Evolutionary conservation across 2,888 invertebrate species (phyloP), one percentile per base, ranked within the genome.

Genomic region (Lepidochrysops patricia): DNA sequence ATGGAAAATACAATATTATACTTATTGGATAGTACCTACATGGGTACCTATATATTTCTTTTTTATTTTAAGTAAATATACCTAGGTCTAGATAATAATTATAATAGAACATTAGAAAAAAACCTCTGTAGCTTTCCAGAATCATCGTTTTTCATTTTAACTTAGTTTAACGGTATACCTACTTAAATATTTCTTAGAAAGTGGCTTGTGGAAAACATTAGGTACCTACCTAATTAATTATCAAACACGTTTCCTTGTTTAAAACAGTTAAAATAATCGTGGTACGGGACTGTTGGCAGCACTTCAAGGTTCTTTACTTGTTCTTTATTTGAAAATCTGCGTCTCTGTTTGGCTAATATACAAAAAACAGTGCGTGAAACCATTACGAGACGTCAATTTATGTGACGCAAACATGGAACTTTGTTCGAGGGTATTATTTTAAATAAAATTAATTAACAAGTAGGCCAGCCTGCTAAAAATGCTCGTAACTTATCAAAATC

Each of bases 291-390:
- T 75, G 70, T 71, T 76, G 92, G 94, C 81, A 93, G 5, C 7
- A 13, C 77, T 81, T 86, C 89, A 89, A 89, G 89, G 88, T 82
- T 80, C 62, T 57, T 61, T 68, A 69, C 71, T 67, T 77, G 88
- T 82, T 80, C 62, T 57, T 61, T 68, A 69, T 71, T 67, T 77
- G 80, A 77, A 84, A 86, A 78, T 87, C 71, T 86, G 74, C 88
- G 84, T 78, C 88, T 89, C 74, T 73, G 75, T 89, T 89, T 85
- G 86, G 84, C 82, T 67, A 76, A 81, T 73, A 76, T 68, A 71
- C 70, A 70, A 72, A 72, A 52, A 72, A 71, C 71, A 71, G 75
- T 76, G 72, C 79, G 74, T 76, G 78, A 72, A 79, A 78, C 76
- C 75, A 65, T 72, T 72, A 70, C 68, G 64, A 60, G 63, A 80